Evolutionary conservation across 2,888 invertebrate species (phyloP).

Genomic region (Hirtodrosophila confusa): DNA sequence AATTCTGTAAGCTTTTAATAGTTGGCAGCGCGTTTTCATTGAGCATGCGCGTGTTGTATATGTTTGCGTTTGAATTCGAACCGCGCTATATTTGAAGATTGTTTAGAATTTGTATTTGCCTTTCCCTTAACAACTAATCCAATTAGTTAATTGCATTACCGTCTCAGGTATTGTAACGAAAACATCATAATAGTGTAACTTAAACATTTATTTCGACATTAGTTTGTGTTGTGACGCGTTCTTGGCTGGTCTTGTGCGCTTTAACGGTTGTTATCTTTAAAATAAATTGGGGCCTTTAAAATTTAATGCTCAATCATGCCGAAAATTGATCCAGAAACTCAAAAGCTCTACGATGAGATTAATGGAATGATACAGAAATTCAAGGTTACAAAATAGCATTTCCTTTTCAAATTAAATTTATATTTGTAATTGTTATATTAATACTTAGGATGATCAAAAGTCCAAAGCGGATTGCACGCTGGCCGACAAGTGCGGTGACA

Average conservation of each 20-base stretch:
- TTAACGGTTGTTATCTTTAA: constrained; percentile 31
- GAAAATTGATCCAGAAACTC: constrained; percentile 92
- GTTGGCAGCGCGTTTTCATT: constrained; percentile 3
- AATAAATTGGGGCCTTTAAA: constrained; percentile 26
- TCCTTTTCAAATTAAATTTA: neutral
- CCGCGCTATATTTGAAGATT: constrained; percentile 37
- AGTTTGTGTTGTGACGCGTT: constrained; percentile 62
- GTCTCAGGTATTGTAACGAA: constrained; percentile 27
- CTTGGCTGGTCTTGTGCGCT: constrained; percentile 35
- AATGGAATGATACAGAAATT: constrained; percentile 91
- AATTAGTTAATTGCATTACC: constrained; percentile 82
- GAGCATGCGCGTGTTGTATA: constrained; percentile 27
- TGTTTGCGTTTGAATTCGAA: constrained; percentile 8
- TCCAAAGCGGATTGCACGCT: constrained; percentile 90
- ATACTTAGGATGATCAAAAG: constrained; percentile 90
- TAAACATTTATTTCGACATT: constrained; percentile 48
- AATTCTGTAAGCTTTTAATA: neutral
- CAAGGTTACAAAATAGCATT: constrained; percentile 86
- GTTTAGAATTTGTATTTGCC: constrained; percentile 30
- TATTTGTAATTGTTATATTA: neutral
- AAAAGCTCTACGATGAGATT: constrained; percentile 91
- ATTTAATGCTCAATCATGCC: constrained; percentile 86
- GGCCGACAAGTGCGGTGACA: constrained; percentile 88
- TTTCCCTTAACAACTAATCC: constrained; percentile 64
- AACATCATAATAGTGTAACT: constrained; percentile 63